Base-by-base conservation (phyloP, 1,140 invertebrate species). In the Drosophila littoralis region DNA sequence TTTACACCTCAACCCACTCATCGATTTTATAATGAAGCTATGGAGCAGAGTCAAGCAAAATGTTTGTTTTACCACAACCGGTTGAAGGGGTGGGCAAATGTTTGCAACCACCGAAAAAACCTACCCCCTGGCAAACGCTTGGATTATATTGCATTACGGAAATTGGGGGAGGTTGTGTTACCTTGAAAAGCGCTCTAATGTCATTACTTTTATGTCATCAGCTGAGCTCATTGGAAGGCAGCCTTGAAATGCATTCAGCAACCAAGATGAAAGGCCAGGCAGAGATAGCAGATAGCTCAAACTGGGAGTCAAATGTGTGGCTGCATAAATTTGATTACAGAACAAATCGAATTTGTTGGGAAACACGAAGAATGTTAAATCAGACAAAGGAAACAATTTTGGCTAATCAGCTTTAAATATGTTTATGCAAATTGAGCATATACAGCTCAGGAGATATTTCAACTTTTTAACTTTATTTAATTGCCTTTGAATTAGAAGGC, bases 11-110 rank as follows among this genome's bases (percentile, higher is more conserved):
- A 55, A 45, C 22, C 40, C 61, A 33, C 43, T 42, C 63, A 79
- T 83, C 72, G 83, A 88, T 86, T 86, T 88, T 82, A 68, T 77
- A 88, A 88, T 88, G 82, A 88, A 88, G 83, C 82, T 55, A 78
- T 73, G 32, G 38, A 22, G 46, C 46, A 57, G 63, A 83, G 60
- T 57, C 60, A 72, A 72, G 66, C 60, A 67, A 82, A 78, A 70
- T 68, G 78, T 86, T 81, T 79, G 67, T 66, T 72, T 78, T 67
- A 55, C 38, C 33, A 33, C 51, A 74, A 69, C 40, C 45, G 59
- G 57, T 15, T 59, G 15, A 40, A 38, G 1, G 69, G 32, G 51
- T 13, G 43, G 35, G 52, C 58, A 61, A 68, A 33, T 55, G 38
- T 48, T 78, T 71, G 57, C 78, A 78, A 79, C 77, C 81, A 83